Evolutionary conservation across 2,888 invertebrate genomes (phyloP).

Genomic region (Clistopyga incitator): DNA sequence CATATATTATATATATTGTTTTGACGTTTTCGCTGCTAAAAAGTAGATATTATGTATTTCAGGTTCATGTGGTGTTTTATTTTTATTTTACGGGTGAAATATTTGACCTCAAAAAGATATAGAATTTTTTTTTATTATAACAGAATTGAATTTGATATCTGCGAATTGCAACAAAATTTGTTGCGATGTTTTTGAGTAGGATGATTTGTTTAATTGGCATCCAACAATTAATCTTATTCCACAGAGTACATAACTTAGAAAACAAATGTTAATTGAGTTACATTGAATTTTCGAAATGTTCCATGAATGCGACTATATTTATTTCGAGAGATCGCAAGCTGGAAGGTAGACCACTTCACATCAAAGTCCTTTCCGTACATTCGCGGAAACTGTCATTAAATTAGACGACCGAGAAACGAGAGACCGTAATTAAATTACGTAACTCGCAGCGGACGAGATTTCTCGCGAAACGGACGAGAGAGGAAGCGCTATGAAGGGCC

Average conservation of each 20-base stretch:
- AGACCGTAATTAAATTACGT: constrained; percentile 57
- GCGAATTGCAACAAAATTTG: too few species aligned
- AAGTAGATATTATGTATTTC: too few species aligned
- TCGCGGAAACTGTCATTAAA: constrained; percentile 55
- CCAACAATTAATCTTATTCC: background rate
- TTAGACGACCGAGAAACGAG: constrained; percentile 48
- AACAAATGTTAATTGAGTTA: constrained; percentile 44
- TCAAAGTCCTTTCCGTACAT: constrained; percentile 42
- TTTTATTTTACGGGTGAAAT: too few species aligned
- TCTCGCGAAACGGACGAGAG: constrained; percentile 24
- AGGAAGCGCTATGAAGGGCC: constrained; percentile 20
- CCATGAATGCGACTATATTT: background rate
- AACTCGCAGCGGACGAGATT: constrained; percentile 46
- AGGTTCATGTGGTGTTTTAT: too few species aligned
- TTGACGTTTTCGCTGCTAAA: too few species aligned
- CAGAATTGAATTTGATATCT: too few species aligned
- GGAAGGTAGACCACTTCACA: constrained; percentile 43
- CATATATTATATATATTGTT: too few species aligned
- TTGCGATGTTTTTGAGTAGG: background rate
- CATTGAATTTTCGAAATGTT: constrained; percentile 10
- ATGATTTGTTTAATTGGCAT: background rate
- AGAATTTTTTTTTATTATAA: too few species aligned
- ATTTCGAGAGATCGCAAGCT: constrained; percentile 13
- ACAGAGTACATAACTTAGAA: constrained; percentile 12
- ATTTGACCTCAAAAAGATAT: too few species aligned